Evolutionary conservation across 2,888 invertebrate species (phyloP), one percentile per base, ranked within the genome.

Genomic region (Drosophila rubida): DNA sequence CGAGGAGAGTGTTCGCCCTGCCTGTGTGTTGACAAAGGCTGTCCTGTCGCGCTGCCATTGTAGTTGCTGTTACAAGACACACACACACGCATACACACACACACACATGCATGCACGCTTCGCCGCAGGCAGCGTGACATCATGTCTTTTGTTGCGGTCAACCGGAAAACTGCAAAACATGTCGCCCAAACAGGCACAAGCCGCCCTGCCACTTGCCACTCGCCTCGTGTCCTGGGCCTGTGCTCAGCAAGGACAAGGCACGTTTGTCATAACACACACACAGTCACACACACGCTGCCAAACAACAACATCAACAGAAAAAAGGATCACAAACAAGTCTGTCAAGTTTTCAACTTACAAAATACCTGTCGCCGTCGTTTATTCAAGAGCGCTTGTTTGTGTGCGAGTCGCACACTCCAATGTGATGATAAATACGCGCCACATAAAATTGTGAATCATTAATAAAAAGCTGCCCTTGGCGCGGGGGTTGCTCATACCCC

Each of bases 81-180:
- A 62, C 49, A 49, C 39, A n/a, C 25, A 44, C 46, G 14, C 39
- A 41, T 22, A 61, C 46, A 54, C 39, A 42, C 22, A 54, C 39
- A 42, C 22, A 23, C 14, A 14, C 7, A 13, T 11, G 30, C 30
- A 30, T 4, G 11, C 30, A 30, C 27, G n/a, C 27, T 13, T 39
- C 45, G 45, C 62, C 67, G 35, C 71, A 80, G 86, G 79, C 85
- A 80, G 82, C 83, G 88, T 90, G 89, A 89, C 90, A 90, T 88
- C 88, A 88, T 89, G 90, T 89, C 90, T 90, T 90, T 90, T 90
- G 90, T 90, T 90, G 90, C 90, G 90, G 90, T 90, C 90, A 90
- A 89, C 89, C 89, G 88, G 89, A 89, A 89, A 89, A 88, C 88
- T 86, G 89, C 84, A 83, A 88, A 89, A 89, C 89, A 89, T 87